Base-by-base conservation (phyloP, 23 tunicate genomes). In the Halocynthia roretzi region DNA sequence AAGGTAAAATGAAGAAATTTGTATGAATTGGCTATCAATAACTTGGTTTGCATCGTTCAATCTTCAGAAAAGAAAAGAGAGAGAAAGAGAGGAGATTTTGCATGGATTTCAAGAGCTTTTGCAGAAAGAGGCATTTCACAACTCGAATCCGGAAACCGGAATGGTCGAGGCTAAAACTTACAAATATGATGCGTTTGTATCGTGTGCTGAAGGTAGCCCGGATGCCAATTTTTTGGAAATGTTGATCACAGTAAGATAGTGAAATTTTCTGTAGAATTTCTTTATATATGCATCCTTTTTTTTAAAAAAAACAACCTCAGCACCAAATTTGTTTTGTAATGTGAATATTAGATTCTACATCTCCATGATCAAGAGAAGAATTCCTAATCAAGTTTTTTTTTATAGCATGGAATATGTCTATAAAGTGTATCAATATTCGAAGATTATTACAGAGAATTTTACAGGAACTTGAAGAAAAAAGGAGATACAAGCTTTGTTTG, bases 391-490 rank as follows among this genome's bases (percentile, higher is more conserved):
- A n/a, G n/a, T n/a, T n/a, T n/a, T n/a, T n/a, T n/a, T n/a, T n/a
- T n/a, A n/a, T n/a, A n/a, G n/a, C n/a, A n/a, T n/a, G n/a, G n/a
- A n/a, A n/a, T n/a, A n/a, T n/a, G n/a, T n/a, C n/a, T n/a, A n/a
- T n/a, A n/a, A n/a, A n/a, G n/a, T n/a, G n/a, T n/a, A n/a, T n/a
- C n/a, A n/a, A n/a, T n/a, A n/a, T 31, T 31, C 44, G 44, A 31
- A 4, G 4, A 31, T 31, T 31, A 31, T 31, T 0, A 31, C 44
- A 31, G 1, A 31, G 44, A 31, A 31, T 31, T 31, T 80, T 80
- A n/a, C 53, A 92, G 95, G 99, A 83, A 58, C 66, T 94, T 49
- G 99, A 94, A 72, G 85, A 78, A 12, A 73, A 82, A n/a, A 77
- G 89, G 61, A 82, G 81, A 11, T 56, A 67, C 20, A 80, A 72